A percentile compares a stretch with the other conserved stretches of the same genome.
Evolutionary conservation across 2,113 vertebrate genomes (phyloP).

Genomic region (Gallinago paraguaiae): DNA sequence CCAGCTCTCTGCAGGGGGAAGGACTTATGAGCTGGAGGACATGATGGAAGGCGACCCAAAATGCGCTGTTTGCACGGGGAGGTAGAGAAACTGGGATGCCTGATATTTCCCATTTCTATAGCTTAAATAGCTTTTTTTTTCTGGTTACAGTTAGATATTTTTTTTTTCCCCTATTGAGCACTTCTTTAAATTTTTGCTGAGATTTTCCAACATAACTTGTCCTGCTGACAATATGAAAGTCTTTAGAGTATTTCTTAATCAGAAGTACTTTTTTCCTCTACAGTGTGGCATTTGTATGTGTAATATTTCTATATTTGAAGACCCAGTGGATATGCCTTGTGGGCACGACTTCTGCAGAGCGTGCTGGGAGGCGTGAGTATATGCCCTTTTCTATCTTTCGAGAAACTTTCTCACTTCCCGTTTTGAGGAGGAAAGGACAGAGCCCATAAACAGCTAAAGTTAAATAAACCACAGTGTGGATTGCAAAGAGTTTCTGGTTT

Average conservation of each 20-base stretch:
- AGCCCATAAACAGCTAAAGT: background rate
- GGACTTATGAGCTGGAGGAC: background rate
- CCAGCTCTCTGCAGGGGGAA: background rate
- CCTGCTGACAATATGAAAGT: background rate
- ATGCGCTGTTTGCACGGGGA: background rate
- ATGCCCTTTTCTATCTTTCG: background rate
- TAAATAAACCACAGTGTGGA: background rate
- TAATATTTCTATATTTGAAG: slow-evolving; percentile 93
- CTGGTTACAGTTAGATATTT: background rate
- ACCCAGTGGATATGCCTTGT: slow-evolving; percentile 96
- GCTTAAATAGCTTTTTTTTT: background rate
- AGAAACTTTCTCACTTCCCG: background rate
- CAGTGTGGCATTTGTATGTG: slow-evolving; percentile 99
- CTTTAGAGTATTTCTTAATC: slow-evolving; percentile 1
- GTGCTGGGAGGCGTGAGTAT: slow-evolving; percentile 97
- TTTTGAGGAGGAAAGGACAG: background rate
- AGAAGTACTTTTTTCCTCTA: slow-evolving; percentile 32
- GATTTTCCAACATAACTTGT: background rate
- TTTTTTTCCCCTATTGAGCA: background rate
- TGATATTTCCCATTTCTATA: background rate
- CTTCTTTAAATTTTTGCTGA: background rate
- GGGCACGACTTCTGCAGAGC: slow-evolving; percentile 95
- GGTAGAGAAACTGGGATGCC: background rate
- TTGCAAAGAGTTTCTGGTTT: background rate
- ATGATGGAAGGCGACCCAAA: background rate